These are phyloP conservation scores for Cricetomys ansorgei DNA, from an alignment of 2,113 vertebrate species.

Conservation along the genomic window DNA sequence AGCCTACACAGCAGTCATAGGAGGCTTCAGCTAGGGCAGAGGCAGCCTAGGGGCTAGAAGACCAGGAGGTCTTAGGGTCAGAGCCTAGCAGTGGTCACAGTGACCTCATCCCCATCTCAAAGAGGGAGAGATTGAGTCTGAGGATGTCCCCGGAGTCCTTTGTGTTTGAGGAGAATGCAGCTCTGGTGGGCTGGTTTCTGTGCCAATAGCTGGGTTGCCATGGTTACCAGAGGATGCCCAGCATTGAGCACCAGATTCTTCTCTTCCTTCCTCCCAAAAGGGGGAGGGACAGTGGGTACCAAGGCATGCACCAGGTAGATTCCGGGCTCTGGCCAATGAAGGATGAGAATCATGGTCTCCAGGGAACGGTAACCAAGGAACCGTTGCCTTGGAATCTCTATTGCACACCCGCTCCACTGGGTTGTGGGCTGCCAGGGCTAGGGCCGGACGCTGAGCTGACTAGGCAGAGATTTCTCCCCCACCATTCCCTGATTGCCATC, in stretches of 20 bases:
- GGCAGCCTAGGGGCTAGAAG: conserved; percentile 21
- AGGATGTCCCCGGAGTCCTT: conserved; percentile 74
- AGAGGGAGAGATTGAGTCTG: conserved; percentile 54
- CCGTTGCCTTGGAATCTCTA: conserved; percentile 86
- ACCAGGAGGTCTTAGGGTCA: neutral
- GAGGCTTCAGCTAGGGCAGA: neutral
- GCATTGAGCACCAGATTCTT: conserved; percentile 78
- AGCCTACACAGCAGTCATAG: neutral
- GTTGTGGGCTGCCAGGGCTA: conserved; percentile 82
- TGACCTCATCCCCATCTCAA: conserved; percentile 65
- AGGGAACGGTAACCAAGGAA: conserved; percentile 87
- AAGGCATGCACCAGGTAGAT: conserved; percentile 70
- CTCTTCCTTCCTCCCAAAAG: neutral
- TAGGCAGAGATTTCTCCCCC: neutral
- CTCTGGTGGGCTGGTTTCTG: conserved; percentile 78
- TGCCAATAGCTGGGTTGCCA: conserved; percentile 84
- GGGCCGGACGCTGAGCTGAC: neutral
- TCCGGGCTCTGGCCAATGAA: conserved; percentile 66
- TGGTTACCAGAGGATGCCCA: conserved; percentile 86
- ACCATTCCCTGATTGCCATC: neutral
- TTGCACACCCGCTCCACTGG: conserved; percentile 78
- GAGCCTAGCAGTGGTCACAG: neutral
- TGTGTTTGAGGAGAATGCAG: conserved; percentile 68
- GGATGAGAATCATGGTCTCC: conserved; percentile 80
- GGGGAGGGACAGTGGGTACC: conserved; percentile 71